These are phyloP conservation scores for Platanista minor DNA, from an alignment of 2,113 vertebrate species.

Conservation along the genomic window DNA sequence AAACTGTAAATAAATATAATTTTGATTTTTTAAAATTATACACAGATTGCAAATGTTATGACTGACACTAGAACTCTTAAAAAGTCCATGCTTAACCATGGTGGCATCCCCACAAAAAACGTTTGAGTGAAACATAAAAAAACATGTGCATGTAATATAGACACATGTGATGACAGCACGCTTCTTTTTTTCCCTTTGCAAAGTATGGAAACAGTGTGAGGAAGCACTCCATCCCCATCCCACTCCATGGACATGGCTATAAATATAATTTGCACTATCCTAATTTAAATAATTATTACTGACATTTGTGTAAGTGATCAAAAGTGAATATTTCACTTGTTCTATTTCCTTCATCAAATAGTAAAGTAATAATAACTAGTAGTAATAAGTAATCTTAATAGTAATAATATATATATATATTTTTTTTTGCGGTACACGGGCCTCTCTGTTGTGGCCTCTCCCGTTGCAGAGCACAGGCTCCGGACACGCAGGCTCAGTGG, in stretches of 20 bases:
- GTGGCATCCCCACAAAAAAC: background rate
- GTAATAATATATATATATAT: background rate
- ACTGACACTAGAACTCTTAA: background rate
- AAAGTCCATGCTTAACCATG: background rate
- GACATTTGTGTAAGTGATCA: background rate
- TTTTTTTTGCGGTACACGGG: too few relatives aligned
- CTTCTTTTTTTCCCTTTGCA: background rate
- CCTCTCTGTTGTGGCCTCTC: too few relatives aligned
- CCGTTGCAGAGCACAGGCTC: too few relatives aligned
- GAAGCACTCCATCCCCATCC: rapidly evolving
- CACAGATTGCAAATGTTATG: background rate
- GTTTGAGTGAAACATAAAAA: background rate
- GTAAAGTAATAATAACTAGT: background rate
- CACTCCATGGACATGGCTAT: too few relatives aligned
- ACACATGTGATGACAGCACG: background rate
- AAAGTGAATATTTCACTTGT: background rate
- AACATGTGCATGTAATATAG: background rate
- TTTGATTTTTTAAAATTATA: background rate
- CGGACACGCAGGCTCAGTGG: rapidly evolving
- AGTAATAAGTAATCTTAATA: background rate
- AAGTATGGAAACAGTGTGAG: background rate
- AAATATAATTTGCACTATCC: background rate
- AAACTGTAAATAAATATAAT: background rate
- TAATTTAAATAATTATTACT: background rate
- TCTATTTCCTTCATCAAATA: background rate